phyloP scores from a whole-genome alignment of 23 tunicate genomes.

The Aplidium turbinatum region DNA sequence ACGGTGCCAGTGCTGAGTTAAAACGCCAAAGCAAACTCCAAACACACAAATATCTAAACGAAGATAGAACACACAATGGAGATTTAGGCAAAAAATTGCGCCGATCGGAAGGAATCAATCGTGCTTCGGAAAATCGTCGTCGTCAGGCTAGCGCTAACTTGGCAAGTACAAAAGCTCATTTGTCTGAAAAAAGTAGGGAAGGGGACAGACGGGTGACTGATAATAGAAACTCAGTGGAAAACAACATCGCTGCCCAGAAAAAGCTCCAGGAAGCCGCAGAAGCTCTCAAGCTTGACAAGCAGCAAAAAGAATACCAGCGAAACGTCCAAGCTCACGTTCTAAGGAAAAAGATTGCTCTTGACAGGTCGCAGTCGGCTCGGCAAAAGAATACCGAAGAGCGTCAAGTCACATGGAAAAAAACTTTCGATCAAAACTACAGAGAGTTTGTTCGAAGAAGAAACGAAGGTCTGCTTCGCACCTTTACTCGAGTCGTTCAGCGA shows the following conservation, averaged over 20 bases:
- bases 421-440: conserved; percentile 67
- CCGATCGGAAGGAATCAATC: conserved; percentile 68
- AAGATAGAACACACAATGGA: conserved; percentile 57
- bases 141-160: conserved; percentile 73
- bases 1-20: conserved; percentile 51
- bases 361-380: conserved; percentile 61
- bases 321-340: conserved; percentile 90
- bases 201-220: conserved; percentile 91
- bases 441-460: conserved; percentile 73
- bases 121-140: conserved; percentile 80
- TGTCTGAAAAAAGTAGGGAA: conserved; percentile 73
- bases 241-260: conserved; percentile 84
- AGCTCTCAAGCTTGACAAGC: conserved; percentile 72
- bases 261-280: conserved; percentile 92
- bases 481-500: conserved; percentile 66
- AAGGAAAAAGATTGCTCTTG: conserved; percentile 54
- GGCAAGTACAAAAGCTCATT: conserved; percentile 57
- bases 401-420: conserved; percentile 69
- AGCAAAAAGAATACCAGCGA: conserved; percentile 72
- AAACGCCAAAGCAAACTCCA: conserved; percentile 73
- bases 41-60: conserved; percentile 68
- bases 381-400: conserved; percentile 48
- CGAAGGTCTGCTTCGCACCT: conserved; percentile 60
- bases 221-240: conserved; percentile 69
- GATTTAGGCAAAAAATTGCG: conserved; percentile 69